phyloP scores from a whole-genome alignment of 2,888 invertebrate species.

The Pyralis farinalis region DNA sequence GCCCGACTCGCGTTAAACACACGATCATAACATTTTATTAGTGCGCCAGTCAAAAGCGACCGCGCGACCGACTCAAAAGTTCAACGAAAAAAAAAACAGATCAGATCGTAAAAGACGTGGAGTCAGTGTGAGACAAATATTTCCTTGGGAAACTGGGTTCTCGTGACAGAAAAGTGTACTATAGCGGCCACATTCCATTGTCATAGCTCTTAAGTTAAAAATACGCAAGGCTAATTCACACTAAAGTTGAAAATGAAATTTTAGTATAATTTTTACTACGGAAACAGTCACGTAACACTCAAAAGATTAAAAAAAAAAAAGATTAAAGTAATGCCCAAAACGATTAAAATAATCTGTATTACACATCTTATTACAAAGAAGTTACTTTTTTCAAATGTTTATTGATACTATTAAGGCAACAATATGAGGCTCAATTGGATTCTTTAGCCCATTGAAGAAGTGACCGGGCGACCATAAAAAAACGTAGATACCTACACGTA shows the following conservation, averaged over 20 bases:
- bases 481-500: constrained; percentile 79
- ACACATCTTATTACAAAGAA: constrained; percentile 2
- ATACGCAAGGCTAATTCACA: no score
- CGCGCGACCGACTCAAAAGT: constrained; percentile 75
- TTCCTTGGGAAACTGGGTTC: constrained; percentile 33
- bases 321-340: no score
- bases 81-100: constrained; percentile 74
- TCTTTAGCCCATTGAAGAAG: constrained; percentile 79
- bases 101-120: constrained; percentile 75
- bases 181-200: constrained; percentile 17
- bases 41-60: constrained; percentile 77
- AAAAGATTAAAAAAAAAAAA: no score
- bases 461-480: constrained; percentile 78
- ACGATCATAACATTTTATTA: constrained; percentile 81
- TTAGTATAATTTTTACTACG: no score
- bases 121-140: constrained; percentile 64
- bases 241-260: no score
- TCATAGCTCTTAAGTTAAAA: background rate
- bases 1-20: constrained; percentile 79
- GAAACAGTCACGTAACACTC: no score
- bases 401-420: constrained; percentile 28
- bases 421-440: constrained; percentile 78
- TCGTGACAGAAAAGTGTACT: constrained; percentile 26
- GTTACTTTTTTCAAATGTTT: constrained; percentile 12
- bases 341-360: background rate